Evolutionary conservation across 2,113 vertebrate genomes (phyloP).

Genomic region (Saguinus midas): DNA sequence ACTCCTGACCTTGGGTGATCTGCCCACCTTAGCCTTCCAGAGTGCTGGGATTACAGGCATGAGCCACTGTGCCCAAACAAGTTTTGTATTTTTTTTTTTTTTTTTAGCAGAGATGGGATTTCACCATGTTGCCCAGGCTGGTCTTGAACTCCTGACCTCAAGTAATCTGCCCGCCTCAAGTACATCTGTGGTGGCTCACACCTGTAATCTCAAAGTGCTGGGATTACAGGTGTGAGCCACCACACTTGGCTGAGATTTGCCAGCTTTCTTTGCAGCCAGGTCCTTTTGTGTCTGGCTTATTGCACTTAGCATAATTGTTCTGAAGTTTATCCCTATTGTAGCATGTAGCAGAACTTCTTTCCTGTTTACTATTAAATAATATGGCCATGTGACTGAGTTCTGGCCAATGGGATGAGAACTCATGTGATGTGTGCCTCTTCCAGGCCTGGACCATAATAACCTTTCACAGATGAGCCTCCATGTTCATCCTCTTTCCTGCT

Average conservation of each 20-base stretch:
- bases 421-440: background rate
- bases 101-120: too few relatives aligned
- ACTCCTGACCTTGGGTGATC: too few relatives aligned
- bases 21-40: too few relatives aligned
- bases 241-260: background rate
- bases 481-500: background rate
- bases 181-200: too few relatives aligned
- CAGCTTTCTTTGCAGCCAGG: background rate
- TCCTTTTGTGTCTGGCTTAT: background rate
- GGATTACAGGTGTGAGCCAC: too few relatives aligned
- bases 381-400: background rate
- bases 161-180: too few relatives aligned
- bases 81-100: too few relatives aligned
- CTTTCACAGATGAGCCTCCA: background rate
- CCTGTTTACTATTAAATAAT: background rate
- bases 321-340: background rate
- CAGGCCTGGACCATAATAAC: background rate
- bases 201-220: too few relatives aligned
- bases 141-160: too few relatives aligned
- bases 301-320: slow-evolving; percentile 4
- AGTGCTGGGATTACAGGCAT: too few relatives aligned
- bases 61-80: too few relatives aligned
- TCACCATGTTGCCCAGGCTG: too few relatives aligned
- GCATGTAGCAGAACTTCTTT: background rate
- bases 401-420: background rate